Evolutionary conservation across 1,140 invertebrate genomes (phyloP), one percentile per base, ranked within the genome.

Genomic region (Drosophila pseudoananassae): DNA sequence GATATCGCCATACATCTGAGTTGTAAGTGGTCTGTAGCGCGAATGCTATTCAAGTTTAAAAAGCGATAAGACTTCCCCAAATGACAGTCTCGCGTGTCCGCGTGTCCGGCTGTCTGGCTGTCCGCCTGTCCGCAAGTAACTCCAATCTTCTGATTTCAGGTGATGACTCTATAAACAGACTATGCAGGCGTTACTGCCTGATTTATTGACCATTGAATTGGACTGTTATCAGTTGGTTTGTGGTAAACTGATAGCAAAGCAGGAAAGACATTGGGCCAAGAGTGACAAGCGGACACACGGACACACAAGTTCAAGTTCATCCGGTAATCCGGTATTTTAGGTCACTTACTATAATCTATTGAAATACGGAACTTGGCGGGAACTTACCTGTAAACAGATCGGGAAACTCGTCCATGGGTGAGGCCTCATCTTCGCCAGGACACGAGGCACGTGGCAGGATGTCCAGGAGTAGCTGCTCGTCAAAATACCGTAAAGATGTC

Each of bases 381-480:
- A 47, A 77, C 76, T 78, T 54, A 91, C 90, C 53, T 56, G 90
- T 91, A 68, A 91, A 91, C 8, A 82, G 29, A 54, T 91, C 90
- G 9, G 85, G 68, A 29, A 91, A 91, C 15, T 91, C 90, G 52
- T 91, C 90, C 33, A 91, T 65, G n/a, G 82, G 72, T 8, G 89
- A 79, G 10, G 51, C 51, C 17, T 76, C 87, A 57, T 81, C 52
- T 6, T 77, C 69, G 52, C 90, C 76, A 4, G 85, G 79, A 54
- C 84, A 89, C 4, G 60, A 40, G 27, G 40, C 77, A 36, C 84
- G 77, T 9, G 84, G 84, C 58, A 89, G 27, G 46, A 87, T 54
- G 47, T 87, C 83, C 36, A 61, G 61, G 6, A 88, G 46, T 33
- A 84, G 65, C 40, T 89, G 69, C 38, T 80, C 76, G 63, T 90